Base-by-base conservation (phyloP, 2,888 invertebrate species). In the Halictus quadricinctus region DNA sequence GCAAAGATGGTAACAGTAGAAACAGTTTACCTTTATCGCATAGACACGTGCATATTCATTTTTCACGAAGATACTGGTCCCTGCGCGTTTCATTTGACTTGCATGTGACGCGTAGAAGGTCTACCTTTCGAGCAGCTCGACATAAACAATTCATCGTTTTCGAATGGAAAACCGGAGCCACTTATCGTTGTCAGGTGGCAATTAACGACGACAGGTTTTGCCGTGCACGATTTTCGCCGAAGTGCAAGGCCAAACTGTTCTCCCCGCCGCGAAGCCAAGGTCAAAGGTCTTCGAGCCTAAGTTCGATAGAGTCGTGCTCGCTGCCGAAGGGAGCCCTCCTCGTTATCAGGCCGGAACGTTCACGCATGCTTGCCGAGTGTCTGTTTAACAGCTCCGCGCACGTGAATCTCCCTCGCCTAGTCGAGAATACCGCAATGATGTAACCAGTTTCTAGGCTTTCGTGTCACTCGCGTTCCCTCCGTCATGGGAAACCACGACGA, bases 361-460 rank as follows among this genome's bases (percentile, higher is more conserved):
- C 29, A 13, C 78, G 66, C 54, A 54, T 29, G 77, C 60, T 36
- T 54, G 77, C 10, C 72, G 78, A 43, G 36, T 12, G 74, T 72
- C 43, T 15, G 41, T 69, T n/a, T 73, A 76, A 81, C n/a, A 46
- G 70, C 25, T 41, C 72, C 50, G 69, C 54, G 21, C 88, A 81
- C 87, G 86, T 81, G 83, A 86, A 86, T 85, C 88, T 85, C 77
- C 54, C 85, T 58, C 84, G 84, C 83, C 80, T 88, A 83, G 87
- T 73, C 82, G 76, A 73, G 84, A 69, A 88, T 85, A 81, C 88
- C 82, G 84, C 84, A 83, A 84, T 89, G 89, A 88, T 89, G 89
- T 85, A 89, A 89, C 88, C 87, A 83, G 88, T 89, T 89, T 88
- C 89, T 89, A 89, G 89, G 86, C 89, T 82, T 89, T 87, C 89